Evolutionary conservation across 2,113 vertebrate genomes (phyloP).

Genomic region (Ochotona princeps): DNA sequence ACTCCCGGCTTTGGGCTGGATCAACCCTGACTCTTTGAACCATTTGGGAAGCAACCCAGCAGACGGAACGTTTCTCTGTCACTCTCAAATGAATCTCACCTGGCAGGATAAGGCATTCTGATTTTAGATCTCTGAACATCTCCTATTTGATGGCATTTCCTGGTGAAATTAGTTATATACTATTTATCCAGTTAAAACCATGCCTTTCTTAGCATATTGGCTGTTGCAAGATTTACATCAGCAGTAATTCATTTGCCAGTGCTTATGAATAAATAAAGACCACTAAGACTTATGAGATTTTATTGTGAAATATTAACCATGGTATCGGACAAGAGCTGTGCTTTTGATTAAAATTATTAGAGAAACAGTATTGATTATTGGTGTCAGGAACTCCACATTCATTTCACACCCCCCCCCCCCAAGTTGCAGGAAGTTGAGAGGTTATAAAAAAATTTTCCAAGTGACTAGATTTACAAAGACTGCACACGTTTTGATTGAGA

Average conservation of each 20-base stretch:
- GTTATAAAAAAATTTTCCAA: background rate
- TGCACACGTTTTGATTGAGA: background rate
- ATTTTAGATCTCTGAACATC: background rate
- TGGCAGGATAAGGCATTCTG: background rate
- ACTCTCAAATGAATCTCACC: background rate
- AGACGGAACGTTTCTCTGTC: too few relatives aligned
- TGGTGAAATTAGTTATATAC: conserved; percentile 11
- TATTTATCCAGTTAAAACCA: conserved; percentile 36
- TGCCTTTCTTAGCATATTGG: conserved; percentile 30
- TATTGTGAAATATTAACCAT: background rate
- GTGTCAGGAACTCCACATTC: background rate
- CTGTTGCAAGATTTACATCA: conserved; percentile 42
- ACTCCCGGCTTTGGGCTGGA: too few relatives aligned
- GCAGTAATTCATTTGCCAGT: conserved; percentile 2
- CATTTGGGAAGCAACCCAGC: too few relatives aligned
- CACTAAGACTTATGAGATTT: conserved; percentile 21
- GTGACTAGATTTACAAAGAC: background rate
- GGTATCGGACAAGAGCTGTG: background rate
- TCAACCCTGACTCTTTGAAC: too few relatives aligned
- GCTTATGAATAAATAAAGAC: conserved; percentile 12
- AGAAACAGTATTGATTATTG: background rate
- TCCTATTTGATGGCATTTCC: background rate
- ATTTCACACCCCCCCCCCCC: background rate
- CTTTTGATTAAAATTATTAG: conserved; percentile 25
- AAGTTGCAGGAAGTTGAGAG: background rate